Base-by-base conservation (phyloP, 2,888 invertebrate species). In the Archips xylosteana region DNA sequence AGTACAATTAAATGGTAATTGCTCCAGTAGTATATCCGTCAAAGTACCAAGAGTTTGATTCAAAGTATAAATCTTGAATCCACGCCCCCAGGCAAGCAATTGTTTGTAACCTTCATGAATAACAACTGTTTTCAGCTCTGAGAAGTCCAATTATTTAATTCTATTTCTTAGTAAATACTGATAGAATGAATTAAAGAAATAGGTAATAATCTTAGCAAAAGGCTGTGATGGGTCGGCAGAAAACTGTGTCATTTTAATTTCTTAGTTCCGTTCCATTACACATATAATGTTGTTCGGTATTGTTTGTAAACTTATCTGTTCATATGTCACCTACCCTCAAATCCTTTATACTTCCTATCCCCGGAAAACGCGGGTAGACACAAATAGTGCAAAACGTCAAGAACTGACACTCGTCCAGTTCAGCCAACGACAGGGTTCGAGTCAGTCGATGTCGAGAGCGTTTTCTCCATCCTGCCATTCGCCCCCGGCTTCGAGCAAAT, bases 1-100 rank as follows among this genome's bases (percentile, higher is more conserved):
- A 68, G 71, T 74, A 77, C 75, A 75, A 75, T 76, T 79, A 81
- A 76, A 82, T 82, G 76, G 77, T 82, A 81, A 85, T 85, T 83
- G 81, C 76, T 74, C 75, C 78, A 78, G 79, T 78, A 79, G 75
- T 81, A 79, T 60, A 42, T 42, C 65, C 65, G 78, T 82, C 78
- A 78, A 78, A 82, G 79, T 75, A 80, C 79, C 82, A 80, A 81
- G 45, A 57, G 39, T 63, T 72, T 45, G 51, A 76, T 69, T 74
- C 67, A 73, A 60, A 73, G 74, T 70, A 75, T 80, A 81, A 79
- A 80, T 83, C 77, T 78, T 75, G 75, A 78, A 71, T 75, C 70
- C 70, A 80, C 78, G 78, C 80, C 78, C 76, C 76, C 75, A 74
- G 75, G 66, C 63, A 74, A 5, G 42, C 74, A 75, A 75, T 78